Percentiles rank a stretch among this genome's conserved stretches.
Conservation (phyloP, 2,888 invertebrate species). For the Mesochorus sp. region DNA sequence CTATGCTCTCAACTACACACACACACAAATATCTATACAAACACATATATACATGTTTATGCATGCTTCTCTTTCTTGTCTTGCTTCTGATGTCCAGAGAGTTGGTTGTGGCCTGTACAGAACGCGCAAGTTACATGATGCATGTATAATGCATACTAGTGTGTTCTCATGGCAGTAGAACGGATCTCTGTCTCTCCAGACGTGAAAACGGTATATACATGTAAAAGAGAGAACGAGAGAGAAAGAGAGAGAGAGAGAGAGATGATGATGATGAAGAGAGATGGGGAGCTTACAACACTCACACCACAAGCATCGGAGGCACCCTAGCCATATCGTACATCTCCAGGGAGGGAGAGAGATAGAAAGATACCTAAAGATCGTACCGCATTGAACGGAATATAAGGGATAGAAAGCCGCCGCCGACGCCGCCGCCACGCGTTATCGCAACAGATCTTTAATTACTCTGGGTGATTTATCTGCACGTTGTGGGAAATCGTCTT, state of each 20-base stretch:
- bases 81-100: constrained; percentile 32
- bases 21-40: constrained; percentile 2
- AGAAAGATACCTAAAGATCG: constrained; percentile 29
- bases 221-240: constrained; percentile 17
- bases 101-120: constrained; percentile 27
- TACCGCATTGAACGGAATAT: constrained; percentile 31
- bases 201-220: background rate
- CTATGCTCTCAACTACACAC: constrained; percentile 2
- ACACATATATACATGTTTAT: background rate
- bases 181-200: constrained; percentile 11
- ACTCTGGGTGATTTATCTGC: constrained; percentile 74
- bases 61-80: constrained; percentile 20
- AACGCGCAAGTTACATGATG: constrained; percentile 49
- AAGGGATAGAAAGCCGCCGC: constrained; percentile 40
- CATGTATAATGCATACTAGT: constrained; percentile 70
- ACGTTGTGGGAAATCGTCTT: constrained; percentile 64
- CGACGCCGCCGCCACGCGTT: constrained; percentile 61
- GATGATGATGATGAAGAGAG: background rate
- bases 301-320: constrained; percentile 57
- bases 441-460: constrained; percentile 77
- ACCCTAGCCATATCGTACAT: constrained; percentile 69
- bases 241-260: background rate
- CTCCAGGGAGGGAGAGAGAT: constrained; percentile 51
- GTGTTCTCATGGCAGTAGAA: constrained; percentile 16
- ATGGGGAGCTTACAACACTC: constrained; percentile 5